These are phyloP conservation scores for Tachuris rubrigastra DNA, from an alignment of 2,113 vertebrate genomes.

Conservation along the genomic window DNA sequence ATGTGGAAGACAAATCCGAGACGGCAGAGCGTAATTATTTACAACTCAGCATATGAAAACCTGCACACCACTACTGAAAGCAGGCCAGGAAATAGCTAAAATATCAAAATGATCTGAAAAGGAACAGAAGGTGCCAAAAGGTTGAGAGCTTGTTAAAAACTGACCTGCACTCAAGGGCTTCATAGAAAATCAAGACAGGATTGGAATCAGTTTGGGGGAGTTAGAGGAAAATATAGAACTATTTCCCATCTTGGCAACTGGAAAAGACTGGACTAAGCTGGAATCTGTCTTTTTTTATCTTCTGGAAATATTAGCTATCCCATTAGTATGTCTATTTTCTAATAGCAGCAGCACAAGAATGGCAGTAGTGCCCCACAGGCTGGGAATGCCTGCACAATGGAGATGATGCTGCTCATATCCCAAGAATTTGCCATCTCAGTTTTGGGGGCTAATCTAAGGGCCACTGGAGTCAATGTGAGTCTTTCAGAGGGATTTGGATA, in stretches of 20 bases:
- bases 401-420: background rate
- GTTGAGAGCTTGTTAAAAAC: slow-evolving; percentile 51
- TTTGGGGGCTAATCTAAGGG: background rate
- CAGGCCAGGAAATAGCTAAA: slow-evolving; percentile 73
- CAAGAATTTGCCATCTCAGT: background rate
- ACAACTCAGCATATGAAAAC: slow-evolving; percentile 58
- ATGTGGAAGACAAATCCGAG: slow-evolving; percentile 68
- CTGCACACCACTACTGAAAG: slow-evolving; percentile 64
- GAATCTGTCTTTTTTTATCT: background rate
- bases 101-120: slow-evolving; percentile 71
- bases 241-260: background rate
- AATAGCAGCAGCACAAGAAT: background rate
- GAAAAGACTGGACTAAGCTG: background rate
- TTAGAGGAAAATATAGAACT: background rate
- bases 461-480: background rate
- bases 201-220: background rate
- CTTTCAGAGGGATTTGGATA: slow-evolving; percentile 7
- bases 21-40: slow-evolving; percentile 57
- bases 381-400: background rate
- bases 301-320: background rate
- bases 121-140: slow-evolving; percentile 74
- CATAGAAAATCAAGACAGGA: background rate
- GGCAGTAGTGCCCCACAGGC: background rate
- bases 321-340: background rate
- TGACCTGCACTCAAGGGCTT: background rate